Base-by-base conservation (phyloP, 1,140 invertebrate species). In the Ditylenchus dipsaci region DNA sequence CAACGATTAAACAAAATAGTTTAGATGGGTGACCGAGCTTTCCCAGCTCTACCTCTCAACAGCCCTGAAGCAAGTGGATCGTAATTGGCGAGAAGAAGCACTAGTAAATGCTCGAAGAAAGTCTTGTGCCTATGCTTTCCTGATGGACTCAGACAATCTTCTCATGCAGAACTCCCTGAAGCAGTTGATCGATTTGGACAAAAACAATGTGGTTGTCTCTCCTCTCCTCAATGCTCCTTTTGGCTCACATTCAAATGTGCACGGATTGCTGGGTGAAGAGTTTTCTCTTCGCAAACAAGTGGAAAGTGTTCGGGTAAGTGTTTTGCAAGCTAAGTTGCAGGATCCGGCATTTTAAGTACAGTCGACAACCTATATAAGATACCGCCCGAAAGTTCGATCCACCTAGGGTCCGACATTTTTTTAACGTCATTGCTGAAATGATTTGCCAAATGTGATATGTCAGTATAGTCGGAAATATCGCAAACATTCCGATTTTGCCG, bases 41-140 rank as follows among this genome's bases (percentile, higher is more conserved):
- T 84, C 85, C 61, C 75, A 86, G 19, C 76, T 87, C 8, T 96
- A 95, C 85, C 89, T 91, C 84, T 87, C 15, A 87, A 92, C 79
- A 94, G 93, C 92, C 88, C 89, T 5, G 73, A 84, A 1, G 53
- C 42, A 67, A 84, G 86, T 64, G 83, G 86, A 83, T 0, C 93
- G 95, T 63, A 80, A 86, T 38, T 83, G 93, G 62, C 88, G 91
- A 77, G 91, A 97, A 83, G 84, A 88, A 79, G 90, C 90, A 15
- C 79, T 96, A 0, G 81, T 87, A 47, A 86, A 88, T 84, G 91
- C 88, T 0, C 87, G 89, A 72, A 83, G 87, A 69, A 86, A 88
- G 27, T 92, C 91, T 90, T 90, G 91, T 49, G 91, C 93, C 85
- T 94, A 88, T 84, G 82, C 91, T 73, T 90, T 90, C 85, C 90